Base-by-base conservation (phyloP, 2,113 vertebrate genomes). In the Nyctibius bracteatus region DNA sequence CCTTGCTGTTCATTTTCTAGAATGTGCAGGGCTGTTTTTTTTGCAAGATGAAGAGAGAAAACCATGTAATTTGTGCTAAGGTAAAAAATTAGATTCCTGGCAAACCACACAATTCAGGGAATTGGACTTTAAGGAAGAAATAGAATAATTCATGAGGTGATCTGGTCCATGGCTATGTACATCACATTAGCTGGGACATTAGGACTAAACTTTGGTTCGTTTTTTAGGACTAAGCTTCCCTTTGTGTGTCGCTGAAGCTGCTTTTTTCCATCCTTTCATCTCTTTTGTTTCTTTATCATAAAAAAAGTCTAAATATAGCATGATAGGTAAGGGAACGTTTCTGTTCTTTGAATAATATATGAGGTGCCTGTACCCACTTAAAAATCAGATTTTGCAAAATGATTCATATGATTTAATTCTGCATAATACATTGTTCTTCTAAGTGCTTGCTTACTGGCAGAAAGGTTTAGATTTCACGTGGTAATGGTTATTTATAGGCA, bases 361-460 rank as follows among this genome's bases (percentile, higher is more conserved):
- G n/a, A 96, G 87, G 70, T 84, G 68, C 84, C 47, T 94, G 84
- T 94, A 82, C 94, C 91, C 81, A 88, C 87, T 96, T 96, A 91
- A 96, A 95, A 94, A 92, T 84, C 77, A 78, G 28, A 90, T 90
- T 93, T 90, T 94, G 66, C 71, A 70, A 89, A 91, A 70, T 96
- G 78, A 95, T 93, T 96, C 92, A 96, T 71, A 24, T 72, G 84
- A 88, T 71, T 92, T 91, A 79, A 92, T 79, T 97, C 91, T 87
- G 78, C 87, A 91, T 93, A 93, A 95, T 91, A 41, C 93, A 85
- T 97, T 96, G 78, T 95, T 96, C 95, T 94, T 46, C n/a, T 72
- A 8, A 80, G 49, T 81, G 61, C 81, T 79, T 86, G 68, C 88
- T 96, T 90, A 80, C 88, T 85, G 66, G 81, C 81, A 86, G 78